phyloP scores from a whole-genome alignment of 2,797 vertebrate genomes.

The Chiloscyllium punctatum region DNA sequence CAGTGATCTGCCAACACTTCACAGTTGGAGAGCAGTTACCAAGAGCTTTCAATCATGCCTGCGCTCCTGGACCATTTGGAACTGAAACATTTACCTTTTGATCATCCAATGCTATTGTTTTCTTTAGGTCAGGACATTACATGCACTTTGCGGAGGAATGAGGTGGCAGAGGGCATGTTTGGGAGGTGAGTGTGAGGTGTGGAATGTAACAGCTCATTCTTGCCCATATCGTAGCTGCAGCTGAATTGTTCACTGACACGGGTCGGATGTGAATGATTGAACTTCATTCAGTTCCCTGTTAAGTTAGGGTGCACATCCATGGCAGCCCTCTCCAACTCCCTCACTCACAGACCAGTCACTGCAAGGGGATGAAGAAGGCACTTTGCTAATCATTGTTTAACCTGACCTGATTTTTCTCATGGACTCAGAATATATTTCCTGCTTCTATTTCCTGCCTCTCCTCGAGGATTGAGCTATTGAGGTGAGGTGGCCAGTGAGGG shows the following conservation, averaged over 20 bases:
- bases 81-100: background rate
- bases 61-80: background rate
- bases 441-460: background rate
- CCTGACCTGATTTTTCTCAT: background rate
- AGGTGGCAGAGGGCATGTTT: background rate
- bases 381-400: background rate
- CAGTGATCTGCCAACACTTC: background rate
- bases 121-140: background rate
- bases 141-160: background rate
- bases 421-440: background rate
- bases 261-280: background rate
- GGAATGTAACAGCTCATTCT: background rate
- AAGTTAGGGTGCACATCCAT: no score
- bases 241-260: background rate
- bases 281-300: background rate
- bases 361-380: background rate
- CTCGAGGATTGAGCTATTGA: background rate
- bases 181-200: background rate
- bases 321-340: background rate
- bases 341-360: no score
- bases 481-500: background rate
- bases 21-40: slow-evolving; percentile 4
- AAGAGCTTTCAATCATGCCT: background rate
- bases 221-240: background rate
- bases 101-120: background rate